Evolutionary conservation across 2,888 invertebrate genomes (phyloP).

Genomic region (Agrotis clavis): DNA sequence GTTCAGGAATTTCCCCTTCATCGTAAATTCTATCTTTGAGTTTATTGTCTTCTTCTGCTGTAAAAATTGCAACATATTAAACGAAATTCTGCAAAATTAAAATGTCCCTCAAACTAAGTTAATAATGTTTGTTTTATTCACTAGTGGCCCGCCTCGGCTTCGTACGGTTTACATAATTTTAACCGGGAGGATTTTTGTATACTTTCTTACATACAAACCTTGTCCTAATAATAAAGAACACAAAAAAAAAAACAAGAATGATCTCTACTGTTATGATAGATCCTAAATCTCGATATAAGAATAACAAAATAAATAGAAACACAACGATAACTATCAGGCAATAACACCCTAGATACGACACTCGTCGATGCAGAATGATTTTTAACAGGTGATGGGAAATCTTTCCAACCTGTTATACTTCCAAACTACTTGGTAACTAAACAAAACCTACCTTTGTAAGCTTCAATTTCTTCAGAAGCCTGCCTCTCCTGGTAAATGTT

Average conservation of each 20-base stretch:
- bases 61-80: background rate
- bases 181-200: too few relatives aligned
- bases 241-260: too few relatives aligned
- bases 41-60: constrained; percentile 89
- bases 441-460: constrained; percentile 86
- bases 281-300: too few relatives aligned
- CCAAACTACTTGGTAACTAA: background rate
- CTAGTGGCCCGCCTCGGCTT: too few relatives aligned
- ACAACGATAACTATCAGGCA: too few relatives aligned
- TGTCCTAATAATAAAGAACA: too few relatives aligned
- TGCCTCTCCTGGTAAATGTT: constrained; percentile 90
- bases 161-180: too few relatives aligned
- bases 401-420: background rate
- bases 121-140: background rate
- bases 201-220: too few relatives aligned
- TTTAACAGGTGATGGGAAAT: background rate
- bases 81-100: background rate
- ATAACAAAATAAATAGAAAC: too few relatives aligned
- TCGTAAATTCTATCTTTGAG: constrained; percentile 85
- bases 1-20: constrained; percentile 82
- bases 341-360: too few relatives aligned
- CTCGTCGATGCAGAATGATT: too few relatives aligned
- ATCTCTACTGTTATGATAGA: too few relatives aligned
- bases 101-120: background rate
- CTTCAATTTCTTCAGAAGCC: constrained; percentile 89